phyloP scores from a whole-genome alignment of 2,113 vertebrate genomes.

The Pycnonotus jocosus region DNA sequence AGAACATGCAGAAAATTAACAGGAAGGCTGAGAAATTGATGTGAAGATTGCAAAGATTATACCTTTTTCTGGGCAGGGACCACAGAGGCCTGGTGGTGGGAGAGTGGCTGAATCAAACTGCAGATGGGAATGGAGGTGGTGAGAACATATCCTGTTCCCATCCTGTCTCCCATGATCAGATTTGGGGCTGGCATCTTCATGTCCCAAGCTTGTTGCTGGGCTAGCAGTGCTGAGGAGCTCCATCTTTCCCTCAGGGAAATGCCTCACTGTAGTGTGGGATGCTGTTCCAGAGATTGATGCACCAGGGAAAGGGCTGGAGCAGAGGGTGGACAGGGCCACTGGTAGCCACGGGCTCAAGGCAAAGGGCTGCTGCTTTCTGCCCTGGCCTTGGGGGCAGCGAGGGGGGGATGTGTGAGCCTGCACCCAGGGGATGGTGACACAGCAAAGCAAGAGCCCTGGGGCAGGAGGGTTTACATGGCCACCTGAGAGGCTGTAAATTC shows the following conservation, averaged over 20 bases:
- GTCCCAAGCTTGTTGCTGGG: neutral
- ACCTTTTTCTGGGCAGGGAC: neutral
- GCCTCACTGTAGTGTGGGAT: fast-evolving
- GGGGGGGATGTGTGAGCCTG: neutral
- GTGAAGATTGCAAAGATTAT: neutral
- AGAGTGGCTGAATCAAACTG: neutral
- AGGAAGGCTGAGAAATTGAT: neutral
- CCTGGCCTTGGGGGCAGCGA: fast-evolving
- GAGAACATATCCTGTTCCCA: neutral
- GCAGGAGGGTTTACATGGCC: neutral
- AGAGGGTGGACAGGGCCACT: neutral
- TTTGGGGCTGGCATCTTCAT: neutral
- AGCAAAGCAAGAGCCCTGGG: neutral
- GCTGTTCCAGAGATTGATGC: neutral
- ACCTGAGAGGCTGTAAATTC: neutral
- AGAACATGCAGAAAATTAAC: neutral
- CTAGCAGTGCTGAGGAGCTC: neutral
- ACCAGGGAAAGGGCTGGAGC: neutral
- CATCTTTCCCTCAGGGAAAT: neutral
- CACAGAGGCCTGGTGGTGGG: neutral
- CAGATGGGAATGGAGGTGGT: neutral
- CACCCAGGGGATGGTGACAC: neutral
- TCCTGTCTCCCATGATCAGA: neutral
- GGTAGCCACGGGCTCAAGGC: neutral
- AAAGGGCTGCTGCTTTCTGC: neutral